Evolutionary conservation across 2,888 invertebrate species (phyloP).

Genomic region (Agrochola litura): DNA sequence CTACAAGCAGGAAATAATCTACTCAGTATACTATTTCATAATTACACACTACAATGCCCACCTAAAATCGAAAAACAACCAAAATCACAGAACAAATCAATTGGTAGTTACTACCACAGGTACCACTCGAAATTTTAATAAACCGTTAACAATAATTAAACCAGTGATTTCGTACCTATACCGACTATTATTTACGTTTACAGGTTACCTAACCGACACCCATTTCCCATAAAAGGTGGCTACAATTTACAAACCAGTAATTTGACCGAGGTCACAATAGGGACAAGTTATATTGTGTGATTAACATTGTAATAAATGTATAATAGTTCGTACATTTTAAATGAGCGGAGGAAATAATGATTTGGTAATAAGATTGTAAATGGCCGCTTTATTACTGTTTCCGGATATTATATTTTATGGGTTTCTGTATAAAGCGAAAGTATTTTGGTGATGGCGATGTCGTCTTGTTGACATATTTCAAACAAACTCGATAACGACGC

Average conservation of each 20-base stretch:
- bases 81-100: background rate
- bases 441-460: slow-evolving; percentile 7
- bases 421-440: slow-evolving; percentile 1
- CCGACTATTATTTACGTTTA: background rate
- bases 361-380: slow-evolving; percentile 52
- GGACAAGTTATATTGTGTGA: slow-evolving; percentile 36
- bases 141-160: slow-evolving; percentile 26
- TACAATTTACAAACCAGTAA: slow-evolving; percentile 55
- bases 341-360: slow-evolving; percentile 54
- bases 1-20: background rate
- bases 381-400: slow-evolving; percentile 38
- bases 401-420: slow-evolving; percentile 59
- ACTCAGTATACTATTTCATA: background rate
- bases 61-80: background rate
- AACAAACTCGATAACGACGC: slow-evolving; percentile 1
- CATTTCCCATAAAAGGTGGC: slow-evolving; percentile 48
- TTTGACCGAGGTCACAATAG: slow-evolving; percentile 52
- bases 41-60: background rate
- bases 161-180: background rate
- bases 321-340: slow-evolving; percentile 45
- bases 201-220: slow-evolving; percentile 28
- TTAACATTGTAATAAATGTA: slow-evolving; percentile 28
- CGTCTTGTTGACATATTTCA: slow-evolving; percentile 25
- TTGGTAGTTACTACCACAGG: background rate
- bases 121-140: slow-evolving; percentile 10